Percentiles rank a stretch among this genome's conserved stretches.
Conservation (phyloP, 1,140 invertebrate species). For the Nebria ingens region DNA sequence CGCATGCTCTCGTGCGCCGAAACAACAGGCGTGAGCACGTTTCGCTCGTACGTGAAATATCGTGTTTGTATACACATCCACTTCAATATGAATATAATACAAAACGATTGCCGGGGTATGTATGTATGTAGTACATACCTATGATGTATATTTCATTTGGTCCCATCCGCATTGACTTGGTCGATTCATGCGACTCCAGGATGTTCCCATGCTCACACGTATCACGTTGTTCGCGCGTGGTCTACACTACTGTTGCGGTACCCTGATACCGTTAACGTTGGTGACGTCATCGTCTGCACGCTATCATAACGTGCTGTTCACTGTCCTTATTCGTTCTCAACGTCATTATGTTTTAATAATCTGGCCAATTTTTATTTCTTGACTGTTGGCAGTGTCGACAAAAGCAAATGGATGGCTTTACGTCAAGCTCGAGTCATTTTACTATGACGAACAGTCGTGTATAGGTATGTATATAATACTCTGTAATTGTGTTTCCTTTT, state of each 20-base stretch:
- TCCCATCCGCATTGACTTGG: not conserved
- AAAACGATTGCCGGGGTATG: too few relatives aligned
- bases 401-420: too few relatives aligned
- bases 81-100: too few relatives aligned
- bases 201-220: not conserved
- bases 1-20: not conserved
- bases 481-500: slow-evolving; percentile 3
- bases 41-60: not conserved
- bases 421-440: too few relatives aligned
- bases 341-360: not conserved
- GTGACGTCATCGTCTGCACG: not conserved
- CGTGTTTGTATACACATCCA: not conserved
- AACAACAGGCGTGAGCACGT: not conserved
- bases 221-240: not conserved
- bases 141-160: not conserved
- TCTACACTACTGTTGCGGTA: not conserved
- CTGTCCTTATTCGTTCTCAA: not conserved
- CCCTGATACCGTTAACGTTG: not conserved
- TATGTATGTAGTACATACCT: not conserved
- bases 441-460: too few relatives aligned
- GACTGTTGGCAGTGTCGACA: too few relatives aligned
- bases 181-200: not conserved
- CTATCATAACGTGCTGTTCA: not conserved
- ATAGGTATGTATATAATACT: not conserved
- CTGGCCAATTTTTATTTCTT: not conserved